phyloP scores from a whole-genome alignment of 1,140 invertebrate genomes.

The Plutomurus gul region DNA sequence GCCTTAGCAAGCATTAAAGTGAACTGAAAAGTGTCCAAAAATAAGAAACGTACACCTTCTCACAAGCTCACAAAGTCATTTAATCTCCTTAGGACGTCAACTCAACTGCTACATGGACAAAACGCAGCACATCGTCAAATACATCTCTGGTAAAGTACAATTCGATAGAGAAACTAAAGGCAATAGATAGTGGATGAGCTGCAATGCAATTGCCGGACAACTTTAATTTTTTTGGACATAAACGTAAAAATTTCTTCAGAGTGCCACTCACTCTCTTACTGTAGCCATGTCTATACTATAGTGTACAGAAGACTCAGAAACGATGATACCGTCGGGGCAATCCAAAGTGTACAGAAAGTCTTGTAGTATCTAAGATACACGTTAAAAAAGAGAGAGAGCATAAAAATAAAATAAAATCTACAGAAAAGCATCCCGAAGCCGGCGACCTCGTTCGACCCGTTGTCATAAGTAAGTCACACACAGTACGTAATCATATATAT shows the following conservation, averaged over 20 bases:
- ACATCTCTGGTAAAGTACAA: background rate
- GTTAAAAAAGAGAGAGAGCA: conserved; percentile 9
- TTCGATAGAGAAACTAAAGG: background rate
- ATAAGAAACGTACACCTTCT: conserved; percentile 23
- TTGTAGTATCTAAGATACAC: background rate
- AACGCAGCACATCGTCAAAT: background rate
- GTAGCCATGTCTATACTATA: background rate
- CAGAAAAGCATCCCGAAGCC: background rate
- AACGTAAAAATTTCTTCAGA: conserved; percentile 16
- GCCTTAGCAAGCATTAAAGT: conserved; percentile 7
- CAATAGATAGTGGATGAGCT: background rate
- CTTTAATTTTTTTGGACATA: background rate
- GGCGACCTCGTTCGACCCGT: background rate
- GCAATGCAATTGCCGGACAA: background rate
- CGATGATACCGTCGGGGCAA: background rate
- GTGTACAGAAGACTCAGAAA: background rate
- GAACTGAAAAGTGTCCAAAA: conserved; percentile 21
- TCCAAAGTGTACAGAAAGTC: background rate
- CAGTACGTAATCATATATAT: background rate
- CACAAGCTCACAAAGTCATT: conserved; percentile 20
- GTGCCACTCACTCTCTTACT: background rate
- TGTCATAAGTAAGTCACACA: conserved; percentile 2
- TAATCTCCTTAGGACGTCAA: conserved; percentile 31
- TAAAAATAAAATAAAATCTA: conserved; percentile 19
- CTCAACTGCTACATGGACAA: background rate